A percentile compares a stretch with the other conserved stretches of the same genome.
phyloP scores from a whole-genome alignment of 2,797 vertebrate genomes.

The Helicolenus hilgendorfi region DNA sequence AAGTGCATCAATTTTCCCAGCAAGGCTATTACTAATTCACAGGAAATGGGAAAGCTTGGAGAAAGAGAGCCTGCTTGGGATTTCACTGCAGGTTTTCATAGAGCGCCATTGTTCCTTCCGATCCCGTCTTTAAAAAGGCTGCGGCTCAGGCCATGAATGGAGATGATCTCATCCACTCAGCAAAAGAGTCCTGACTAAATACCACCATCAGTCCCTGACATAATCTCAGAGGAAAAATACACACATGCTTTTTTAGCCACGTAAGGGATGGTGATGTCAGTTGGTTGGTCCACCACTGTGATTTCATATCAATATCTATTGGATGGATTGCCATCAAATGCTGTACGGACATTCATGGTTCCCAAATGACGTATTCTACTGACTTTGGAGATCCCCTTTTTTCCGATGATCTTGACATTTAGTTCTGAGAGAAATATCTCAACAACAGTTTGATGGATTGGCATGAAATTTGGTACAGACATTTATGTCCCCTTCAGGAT shows the following conservation, averaged over 20 bases:
- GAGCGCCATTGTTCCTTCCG: constrained; percentile 82
- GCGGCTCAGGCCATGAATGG: constrained; percentile 53
- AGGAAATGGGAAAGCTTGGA: constrained; percentile 78
- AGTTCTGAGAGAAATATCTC: background rate
- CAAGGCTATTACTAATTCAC: constrained; percentile 84
- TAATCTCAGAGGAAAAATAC: background rate
- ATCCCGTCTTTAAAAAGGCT: constrained; percentile 51
- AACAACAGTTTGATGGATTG: background rate
- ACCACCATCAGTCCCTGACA: constrained; percentile 1
- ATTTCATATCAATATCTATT: background rate
- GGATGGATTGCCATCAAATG: background rate
- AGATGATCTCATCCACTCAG: constrained; percentile 73
- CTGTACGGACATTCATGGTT: background rate
- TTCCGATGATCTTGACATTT: background rate
- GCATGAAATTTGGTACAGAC: background rate
- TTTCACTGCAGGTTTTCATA: constrained; percentile 79
- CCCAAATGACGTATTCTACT: background rate
- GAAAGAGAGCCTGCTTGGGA: constrained; percentile 54
- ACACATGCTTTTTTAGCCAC: background rate
- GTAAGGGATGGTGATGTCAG: background rate
- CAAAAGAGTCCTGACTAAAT: constrained; percentile 10
- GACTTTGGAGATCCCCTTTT: background rate
- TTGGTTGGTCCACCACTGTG: background rate
- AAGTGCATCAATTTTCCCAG: constrained; percentile 64
- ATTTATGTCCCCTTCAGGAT: background rate